Conservation (phyloP, 1,140 invertebrate species). For the Aleiodes sp. region DNA sequence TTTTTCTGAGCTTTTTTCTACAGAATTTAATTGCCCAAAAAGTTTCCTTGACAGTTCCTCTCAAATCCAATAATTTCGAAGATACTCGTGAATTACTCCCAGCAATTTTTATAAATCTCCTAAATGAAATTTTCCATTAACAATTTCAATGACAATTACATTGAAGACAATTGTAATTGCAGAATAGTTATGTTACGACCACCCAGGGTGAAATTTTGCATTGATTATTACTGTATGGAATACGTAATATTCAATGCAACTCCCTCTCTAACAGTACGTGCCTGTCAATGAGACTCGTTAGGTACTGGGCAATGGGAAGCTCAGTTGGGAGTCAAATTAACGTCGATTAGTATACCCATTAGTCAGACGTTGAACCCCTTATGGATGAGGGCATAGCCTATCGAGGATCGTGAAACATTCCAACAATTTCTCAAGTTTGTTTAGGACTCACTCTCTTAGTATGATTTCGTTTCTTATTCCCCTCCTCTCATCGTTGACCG, state of each 20-base stretch:
- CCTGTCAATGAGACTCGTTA: conserved; percentile 38
- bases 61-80: too few species aligned
- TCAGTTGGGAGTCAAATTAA: conserved; percentile 34
- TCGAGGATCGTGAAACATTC: conserved; percentile 15
- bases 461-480: not conserved
- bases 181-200: not conserved
- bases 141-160: not conserved
- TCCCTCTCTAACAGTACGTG: not conserved
- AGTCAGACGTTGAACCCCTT: conserved; percentile 33
- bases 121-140: too few species aligned
- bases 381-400: not conserved
- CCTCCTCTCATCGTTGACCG: not conserved
- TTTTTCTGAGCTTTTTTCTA: too few species aligned
- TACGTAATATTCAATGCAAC: conserved; percentile 11
- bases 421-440: not conserved
- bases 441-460: not conserved
- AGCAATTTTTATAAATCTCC: too few species aligned
- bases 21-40: too few species aligned
- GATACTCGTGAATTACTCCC: too few species aligned
- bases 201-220: not conserved
- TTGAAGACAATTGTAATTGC: not conserved
- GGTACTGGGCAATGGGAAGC: conserved; percentile 20
- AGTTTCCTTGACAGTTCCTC: too few species aligned
- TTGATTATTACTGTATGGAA: not conserved
- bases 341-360: conserved; percentile 38